phyloP scores from a whole-genome alignment of 2,888 invertebrate genomes.

The Thymelicus acteon region DNA sequence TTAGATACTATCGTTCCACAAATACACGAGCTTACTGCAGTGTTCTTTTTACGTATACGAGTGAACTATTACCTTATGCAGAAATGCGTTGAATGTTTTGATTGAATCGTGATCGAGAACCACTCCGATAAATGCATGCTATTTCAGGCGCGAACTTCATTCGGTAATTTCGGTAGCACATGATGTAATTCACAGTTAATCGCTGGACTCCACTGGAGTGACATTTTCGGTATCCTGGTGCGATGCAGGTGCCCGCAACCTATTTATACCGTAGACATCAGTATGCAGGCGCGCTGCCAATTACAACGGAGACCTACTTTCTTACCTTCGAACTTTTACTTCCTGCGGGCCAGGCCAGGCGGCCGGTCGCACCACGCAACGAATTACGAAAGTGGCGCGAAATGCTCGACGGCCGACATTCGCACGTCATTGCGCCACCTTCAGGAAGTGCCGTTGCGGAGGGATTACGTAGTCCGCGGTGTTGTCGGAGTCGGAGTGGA shows the following conservation, averaged over 20 bases:
- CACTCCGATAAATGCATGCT: too few relatives aligned
- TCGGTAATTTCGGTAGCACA: neutral
- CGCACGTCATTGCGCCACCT: constrained; percentile 82
- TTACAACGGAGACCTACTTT: constrained; percentile 84
- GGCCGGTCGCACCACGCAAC: constrained; percentile 82
- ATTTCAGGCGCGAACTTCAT: too few relatives aligned
- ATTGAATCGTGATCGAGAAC: too few relatives aligned
- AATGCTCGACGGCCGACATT: constrained; percentile 84
- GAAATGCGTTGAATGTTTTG: too few relatives aligned
- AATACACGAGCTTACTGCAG: constrained; percentile 12
- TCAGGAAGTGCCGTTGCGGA: constrained; percentile 81
- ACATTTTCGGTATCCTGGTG: constrained; percentile 49
- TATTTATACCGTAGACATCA: constrained; percentile 74
- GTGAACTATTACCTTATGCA: too few relatives aligned
- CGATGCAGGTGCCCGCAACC: constrained; percentile 66
- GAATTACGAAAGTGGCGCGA: constrained; percentile 84
- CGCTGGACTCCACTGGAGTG: constrained; percentile 39
- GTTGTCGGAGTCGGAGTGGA: constrained; percentile 35
- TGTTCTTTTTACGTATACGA: too few relatives aligned
- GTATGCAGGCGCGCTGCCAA: constrained; percentile 82
- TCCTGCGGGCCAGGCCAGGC: constrained; percentile 82
- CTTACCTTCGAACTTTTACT: constrained; percentile 85
- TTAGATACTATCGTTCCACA: constrained; percentile 31
- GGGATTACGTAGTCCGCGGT: constrained; percentile 76
- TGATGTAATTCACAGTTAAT: constrained; percentile 22